Evolutionary conservation across 1,140 invertebrate genomes (phyloP), one percentile per base, ranked within the genome.

Genomic region (Bombus ignitus): DNA sequence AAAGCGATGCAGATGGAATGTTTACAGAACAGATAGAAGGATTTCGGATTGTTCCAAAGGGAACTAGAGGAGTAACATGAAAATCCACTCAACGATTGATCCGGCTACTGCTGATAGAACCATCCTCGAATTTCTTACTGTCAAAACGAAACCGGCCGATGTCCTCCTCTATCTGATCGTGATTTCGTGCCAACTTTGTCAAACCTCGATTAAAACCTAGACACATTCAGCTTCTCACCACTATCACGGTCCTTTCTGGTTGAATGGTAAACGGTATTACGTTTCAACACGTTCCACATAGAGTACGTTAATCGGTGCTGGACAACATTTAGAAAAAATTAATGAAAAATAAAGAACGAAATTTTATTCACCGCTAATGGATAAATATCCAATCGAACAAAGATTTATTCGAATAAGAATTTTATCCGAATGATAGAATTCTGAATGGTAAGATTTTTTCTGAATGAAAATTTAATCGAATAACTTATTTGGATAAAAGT

Each of bases 61-160:
- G 74, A 47, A 42, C 9, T 42, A 53, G 37, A 72, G 53, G 13
- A n/a, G 35, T 44, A 87, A 90, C 86, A 89, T 28, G 79, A 68
- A 84, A 89, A 88, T 72, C 72, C 88, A 89, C 88, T 90, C 72
- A 88, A 81, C 65, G 37, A 72, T 72, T 59, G 68, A 72, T 28
- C 44, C 68, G 47, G 39, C 28, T n/a, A 25, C 39, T 37, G 9
- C 15, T 32, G 42, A 32, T 42, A 47, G 35, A 13, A 62, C 25
- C 35, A 37, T 42, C 25, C 35, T 39, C 22, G 35, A 77, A 37
- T 39, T 77, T 77, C 57, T 77, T 77, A 62, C 13, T 28, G 37
- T 32, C 75, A n/a, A 77, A 77, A 77, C 35, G 25, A 39, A 77
- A 37, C 44, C 1, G 37, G 75, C 42, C 57, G 47, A 18, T 12